These are phyloP conservation scores for Zoanthus sansibaricus DNA, from an alignment of 92 coral and sea anemone genomes.

Conservation along the genomic window DNA sequence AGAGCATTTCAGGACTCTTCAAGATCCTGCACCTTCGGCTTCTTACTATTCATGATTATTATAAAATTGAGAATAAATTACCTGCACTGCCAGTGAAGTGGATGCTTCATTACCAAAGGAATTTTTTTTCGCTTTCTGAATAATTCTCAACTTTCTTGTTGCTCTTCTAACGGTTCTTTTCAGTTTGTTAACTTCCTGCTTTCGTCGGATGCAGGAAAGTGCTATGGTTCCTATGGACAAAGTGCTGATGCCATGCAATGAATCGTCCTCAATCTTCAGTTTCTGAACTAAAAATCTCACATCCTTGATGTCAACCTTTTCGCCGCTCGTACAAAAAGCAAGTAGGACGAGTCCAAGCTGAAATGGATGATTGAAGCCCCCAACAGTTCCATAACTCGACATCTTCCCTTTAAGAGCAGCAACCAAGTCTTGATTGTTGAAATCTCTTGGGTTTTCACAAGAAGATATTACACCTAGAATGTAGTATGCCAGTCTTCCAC, in stretches of 20 bases:
- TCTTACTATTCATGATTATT: neutral
- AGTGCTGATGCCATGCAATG: constrained; percentile 58
- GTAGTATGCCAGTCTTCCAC: constrained; percentile 68
- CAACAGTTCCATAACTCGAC: constrained; percentile 46
- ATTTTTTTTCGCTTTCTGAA: constrained; percentile 53
- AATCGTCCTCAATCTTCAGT: neutral
- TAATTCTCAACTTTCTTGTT: constrained; percentile 36
- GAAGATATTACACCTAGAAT: constrained; percentile 72
- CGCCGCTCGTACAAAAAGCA: constrained; percentile 78
- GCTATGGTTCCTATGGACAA: constrained; percentile 74
- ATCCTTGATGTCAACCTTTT: neutral
- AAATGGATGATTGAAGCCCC: constrained; percentile 69
- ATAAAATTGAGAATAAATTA: neutral
- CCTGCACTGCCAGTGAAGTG: constrained; percentile 67
- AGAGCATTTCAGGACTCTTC: too few species aligned
- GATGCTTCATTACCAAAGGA: constrained; percentile 74
- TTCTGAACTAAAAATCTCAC: constrained; percentile 22
- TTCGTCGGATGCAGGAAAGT: constrained; percentile 61
- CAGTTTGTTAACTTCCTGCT: neutral
- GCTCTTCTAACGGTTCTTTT: constrained; percentile 6
- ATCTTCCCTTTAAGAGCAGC: constrained; percentile 55
- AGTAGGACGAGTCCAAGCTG: constrained; percentile 75
- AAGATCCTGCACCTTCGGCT: too few species aligned
- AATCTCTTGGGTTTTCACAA: constrained; percentile 71
- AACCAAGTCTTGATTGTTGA: constrained; percentile 62